These are phyloP conservation scores for Pilophorus perplexus DNA, from an alignment of 2,888 invertebrate species.

Conservation along the genomic window DNA sequence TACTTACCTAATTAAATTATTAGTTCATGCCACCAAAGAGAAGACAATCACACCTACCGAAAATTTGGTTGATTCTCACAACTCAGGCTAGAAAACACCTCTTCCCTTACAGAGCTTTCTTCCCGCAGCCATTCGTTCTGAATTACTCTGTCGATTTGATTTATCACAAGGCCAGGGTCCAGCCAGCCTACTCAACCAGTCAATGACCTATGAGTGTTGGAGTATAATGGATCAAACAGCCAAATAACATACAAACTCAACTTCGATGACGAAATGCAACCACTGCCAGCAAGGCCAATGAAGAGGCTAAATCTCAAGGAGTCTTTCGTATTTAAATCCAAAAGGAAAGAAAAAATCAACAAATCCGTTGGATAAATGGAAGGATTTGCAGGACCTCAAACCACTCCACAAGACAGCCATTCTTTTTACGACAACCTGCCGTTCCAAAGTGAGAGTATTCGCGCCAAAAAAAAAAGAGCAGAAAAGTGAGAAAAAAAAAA, in stretches of 20 bases:
- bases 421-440: slow-evolving; percentile 33
- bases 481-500: background rate
- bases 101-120: background rate
- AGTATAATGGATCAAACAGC: slow-evolving; percentile 22
- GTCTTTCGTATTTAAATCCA: background rate
- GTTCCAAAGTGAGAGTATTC: background rate
- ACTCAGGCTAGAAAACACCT: background rate
- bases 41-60: background rate
- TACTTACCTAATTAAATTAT: no score
- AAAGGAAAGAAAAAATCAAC: background rate
- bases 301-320: background rate
- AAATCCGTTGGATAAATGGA: slow-evolving; percentile 24
- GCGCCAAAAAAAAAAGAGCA: background rate
- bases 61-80: background rate
- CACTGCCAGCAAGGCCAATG: slow-evolving; percentile 11
- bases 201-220: slow-evolving; percentile 26
- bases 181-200: background rate
- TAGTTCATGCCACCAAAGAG: background rate
- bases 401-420: slow-evolving; percentile 29
- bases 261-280: slow-evolving; percentile 29
- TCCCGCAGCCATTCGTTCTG: background rate
- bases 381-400: slow-evolving; percentile 31
- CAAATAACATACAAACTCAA: slow-evolving; percentile 37
- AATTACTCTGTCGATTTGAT: background rate
- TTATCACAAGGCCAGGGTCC: background rate